These are phyloP conservation scores for Onthophagus taurus DNA, from an alignment of 1,140 invertebrate species.

Conservation along the genomic window DNA sequence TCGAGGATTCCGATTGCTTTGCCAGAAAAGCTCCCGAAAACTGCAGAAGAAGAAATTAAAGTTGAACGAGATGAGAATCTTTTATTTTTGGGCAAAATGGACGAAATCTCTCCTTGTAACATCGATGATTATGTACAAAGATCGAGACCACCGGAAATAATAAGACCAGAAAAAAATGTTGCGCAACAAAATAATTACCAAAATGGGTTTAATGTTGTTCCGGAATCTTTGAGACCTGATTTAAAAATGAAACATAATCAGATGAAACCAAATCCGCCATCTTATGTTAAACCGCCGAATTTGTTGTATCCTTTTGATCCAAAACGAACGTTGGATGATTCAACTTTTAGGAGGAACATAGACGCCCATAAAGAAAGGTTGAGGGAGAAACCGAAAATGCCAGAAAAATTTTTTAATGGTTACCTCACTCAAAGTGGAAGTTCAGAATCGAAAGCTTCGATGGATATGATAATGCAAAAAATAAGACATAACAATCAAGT, in stretches of 20 bases:
- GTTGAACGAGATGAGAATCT: constrained; percentile 7
- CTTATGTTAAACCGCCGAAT: not conserved
- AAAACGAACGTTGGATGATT: constrained; percentile 6
- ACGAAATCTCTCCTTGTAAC: not conserved
- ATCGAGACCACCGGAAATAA: no score
- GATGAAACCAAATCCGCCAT: constrained; percentile 2
- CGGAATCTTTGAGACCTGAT: no score
- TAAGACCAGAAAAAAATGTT: no score
- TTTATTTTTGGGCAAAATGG: not conserved
- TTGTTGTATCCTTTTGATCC: constrained; percentile 5
- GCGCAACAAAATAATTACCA: no score
- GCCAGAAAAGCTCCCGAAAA: not conserved
- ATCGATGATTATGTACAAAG: not conserved
- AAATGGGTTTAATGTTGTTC: no score
- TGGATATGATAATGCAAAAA: constrained; percentile 5
- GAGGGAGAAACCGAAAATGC: not conserved
- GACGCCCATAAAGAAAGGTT: not conserved
- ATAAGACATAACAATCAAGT: constrained; percentile 1
- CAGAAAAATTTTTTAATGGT: constrained; percentile 8
- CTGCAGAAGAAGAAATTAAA: constrained; percentile 4
- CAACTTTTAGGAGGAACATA: constrained; percentile 7
- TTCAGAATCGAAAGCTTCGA: constrained; percentile 7
- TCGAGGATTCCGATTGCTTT: not conserved
- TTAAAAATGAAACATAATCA: no score
- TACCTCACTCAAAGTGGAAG: constrained; percentile 4